Conservation (phyloP, 2,797 vertebrate genomes). For the Harpagifer antarcticus region DNA sequence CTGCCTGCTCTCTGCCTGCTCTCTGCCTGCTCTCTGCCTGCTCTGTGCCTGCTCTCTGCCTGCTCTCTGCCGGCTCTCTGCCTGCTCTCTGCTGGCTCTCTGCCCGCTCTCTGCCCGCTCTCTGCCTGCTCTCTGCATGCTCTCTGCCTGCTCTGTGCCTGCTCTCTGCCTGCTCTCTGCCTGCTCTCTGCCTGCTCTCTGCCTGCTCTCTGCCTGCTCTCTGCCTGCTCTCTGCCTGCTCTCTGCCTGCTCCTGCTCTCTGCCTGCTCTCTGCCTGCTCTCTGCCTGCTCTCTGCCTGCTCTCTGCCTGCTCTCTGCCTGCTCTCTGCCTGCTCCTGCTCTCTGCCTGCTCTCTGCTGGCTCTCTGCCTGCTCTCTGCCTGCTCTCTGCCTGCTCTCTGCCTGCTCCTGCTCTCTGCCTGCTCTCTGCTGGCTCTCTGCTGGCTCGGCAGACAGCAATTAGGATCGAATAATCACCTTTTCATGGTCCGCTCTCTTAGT, state of each 20-base stretch:
- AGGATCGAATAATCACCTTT: constrained; percentile 90
- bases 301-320: constrained; percentile 88
- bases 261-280: constrained; percentile 88
- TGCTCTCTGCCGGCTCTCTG: constrained; percentile 86
- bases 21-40: constrained; percentile 89
- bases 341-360: constrained; percentile 87
- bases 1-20: constrained; percentile 88
- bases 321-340: constrained; percentile 88
- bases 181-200: constrained; percentile 88
- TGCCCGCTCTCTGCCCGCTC: too few relatives aligned
- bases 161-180: constrained; percentile 90
- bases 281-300: constrained; percentile 88
- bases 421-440: too few relatives aligned
- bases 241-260: constrained; percentile 88
- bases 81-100: too few relatives aligned
- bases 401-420: constrained; percentile 88
- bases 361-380: constrained; percentile 90
- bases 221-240: constrained; percentile 88
- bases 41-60: constrained; percentile 88
- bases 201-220: constrained; percentile 87
- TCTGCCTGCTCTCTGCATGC: constrained; percentile 89
- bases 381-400: constrained; percentile 88
- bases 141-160: constrained; percentile 87
- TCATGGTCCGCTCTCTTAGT: constrained; percentile 66
- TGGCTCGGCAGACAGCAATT: constrained; percentile 89